phyloP scores from a whole-genome alignment of 2,113 vertebrate species.

The Elephas maximus region DNA sequence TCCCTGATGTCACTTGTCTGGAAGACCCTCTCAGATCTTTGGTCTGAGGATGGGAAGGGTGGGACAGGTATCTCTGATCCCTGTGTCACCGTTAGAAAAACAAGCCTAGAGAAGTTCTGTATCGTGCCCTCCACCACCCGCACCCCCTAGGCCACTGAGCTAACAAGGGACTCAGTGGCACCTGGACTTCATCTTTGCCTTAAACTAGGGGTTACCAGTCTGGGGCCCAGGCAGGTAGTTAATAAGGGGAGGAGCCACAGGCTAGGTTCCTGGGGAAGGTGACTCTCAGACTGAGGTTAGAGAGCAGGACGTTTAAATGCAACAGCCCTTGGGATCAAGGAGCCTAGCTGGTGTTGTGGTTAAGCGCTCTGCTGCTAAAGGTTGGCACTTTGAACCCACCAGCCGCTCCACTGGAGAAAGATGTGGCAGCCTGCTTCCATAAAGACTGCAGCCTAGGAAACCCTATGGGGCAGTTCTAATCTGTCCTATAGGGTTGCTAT shows the following conservation, averaged over 20 bases:
- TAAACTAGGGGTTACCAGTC: not conserved
- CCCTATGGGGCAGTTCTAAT: not conserved
- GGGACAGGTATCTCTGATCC: not conserved
- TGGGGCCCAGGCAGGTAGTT: not conserved
- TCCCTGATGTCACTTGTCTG: not conserved
- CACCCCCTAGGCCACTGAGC: not conserved
- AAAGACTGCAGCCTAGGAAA: not conserved
- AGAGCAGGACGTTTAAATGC: rapidly evolving
- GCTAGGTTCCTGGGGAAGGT: not conserved
- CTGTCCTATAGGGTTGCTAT: not conserved
- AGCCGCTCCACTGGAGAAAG: not conserved
- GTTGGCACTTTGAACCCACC: too few relatives aligned
- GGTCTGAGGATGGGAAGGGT: not conserved
- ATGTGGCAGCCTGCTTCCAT: not conserved
- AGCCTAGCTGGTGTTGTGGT: too few relatives aligned
- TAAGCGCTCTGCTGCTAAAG: too few relatives aligned
- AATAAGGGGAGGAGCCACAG: not conserved
- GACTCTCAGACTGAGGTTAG: not conserved
- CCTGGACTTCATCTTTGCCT: not conserved
- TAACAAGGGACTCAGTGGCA: not conserved
- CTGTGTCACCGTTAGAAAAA: not conserved
- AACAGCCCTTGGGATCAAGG: too few relatives aligned
- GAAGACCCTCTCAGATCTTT: too few relatives aligned
- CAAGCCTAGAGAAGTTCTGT: not conserved
- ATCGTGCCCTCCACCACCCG: not conserved